Evolutionary conservation across 2,888 invertebrate genomes (phyloP).

Genomic region (Scrobipalpa costella): DNA sequence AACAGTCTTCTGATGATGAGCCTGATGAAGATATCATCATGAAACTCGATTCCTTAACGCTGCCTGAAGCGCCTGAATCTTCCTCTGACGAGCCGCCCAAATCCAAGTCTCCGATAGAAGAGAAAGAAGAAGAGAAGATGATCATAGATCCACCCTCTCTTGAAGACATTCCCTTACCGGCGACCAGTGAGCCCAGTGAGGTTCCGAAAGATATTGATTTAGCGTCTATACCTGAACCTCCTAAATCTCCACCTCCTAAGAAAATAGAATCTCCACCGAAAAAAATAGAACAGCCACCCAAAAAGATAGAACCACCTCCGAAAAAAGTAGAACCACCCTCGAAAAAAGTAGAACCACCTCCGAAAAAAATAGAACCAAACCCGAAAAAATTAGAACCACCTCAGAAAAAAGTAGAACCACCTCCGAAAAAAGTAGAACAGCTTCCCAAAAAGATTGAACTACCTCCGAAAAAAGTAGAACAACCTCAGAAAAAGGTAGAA

Average conservation of each 20-base stretch:
- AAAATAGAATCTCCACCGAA: constrained; percentile 34
- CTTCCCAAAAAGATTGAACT: constrained; percentile 21
- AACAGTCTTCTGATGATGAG: constrained; percentile 77
- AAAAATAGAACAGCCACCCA: constrained; percentile 29
- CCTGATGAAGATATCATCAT: constrained; percentile 55
- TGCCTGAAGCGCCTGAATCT: constrained; percentile 42
- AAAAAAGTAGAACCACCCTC: constrained; percentile 37
- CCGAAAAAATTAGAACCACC: constrained; percentile 53
- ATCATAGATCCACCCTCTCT: constrained; percentile 25
- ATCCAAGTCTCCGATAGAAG: constrained; percentile 43
- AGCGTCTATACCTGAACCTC: constrained; percentile 52
- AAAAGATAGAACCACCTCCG: constrained; percentile 17
- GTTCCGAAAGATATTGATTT: constrained; percentile 33
- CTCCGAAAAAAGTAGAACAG: constrained; percentile 36
- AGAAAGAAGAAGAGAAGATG: constrained; percentile 38
- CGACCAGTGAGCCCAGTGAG: constrained; percentile 25
- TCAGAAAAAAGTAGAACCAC: constrained; percentile 26
- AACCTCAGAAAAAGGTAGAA: constrained; percentile 19
- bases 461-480: constrained; percentile 37
- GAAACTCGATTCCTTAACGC: constrained; percentile 52
- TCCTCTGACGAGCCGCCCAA: constrained; percentile 36
- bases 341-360: constrained; percentile 24
- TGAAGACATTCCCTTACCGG: constrained; percentile 17
- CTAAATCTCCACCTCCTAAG: constrained; percentile 52
- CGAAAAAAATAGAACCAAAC: constrained; percentile 29